phyloP scores from a whole-genome alignment of 2,113 vertebrate species.

The Pomatorhinus ruficollis region DNA sequence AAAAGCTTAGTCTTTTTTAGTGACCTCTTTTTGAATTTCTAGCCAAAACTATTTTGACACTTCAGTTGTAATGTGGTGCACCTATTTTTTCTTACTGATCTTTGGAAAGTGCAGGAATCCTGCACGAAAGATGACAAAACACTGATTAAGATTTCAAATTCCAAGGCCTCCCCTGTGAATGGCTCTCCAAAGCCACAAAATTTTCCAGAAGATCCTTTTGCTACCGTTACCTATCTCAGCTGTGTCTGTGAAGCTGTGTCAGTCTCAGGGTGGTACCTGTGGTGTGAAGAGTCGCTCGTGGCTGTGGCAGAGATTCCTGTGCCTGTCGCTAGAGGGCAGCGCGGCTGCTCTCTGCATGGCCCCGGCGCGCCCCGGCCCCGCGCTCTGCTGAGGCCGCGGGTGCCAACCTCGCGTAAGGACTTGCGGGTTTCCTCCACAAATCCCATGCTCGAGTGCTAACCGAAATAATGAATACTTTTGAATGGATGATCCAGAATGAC shows the following conservation, averaged over 20 bases:
- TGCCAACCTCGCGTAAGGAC: fast-evolving
- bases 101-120: background rate
- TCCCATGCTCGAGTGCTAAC: background rate
- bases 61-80: background rate
- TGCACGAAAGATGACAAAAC: background rate
- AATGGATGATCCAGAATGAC: background rate
- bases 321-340: slow-evolving; percentile 44
- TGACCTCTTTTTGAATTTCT: background rate
- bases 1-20: background rate
- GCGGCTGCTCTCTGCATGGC: background rate
- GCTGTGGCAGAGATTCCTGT: background rate
- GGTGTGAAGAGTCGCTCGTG: fast-evolving
- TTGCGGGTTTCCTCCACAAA: background rate
- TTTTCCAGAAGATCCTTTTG: background rate
- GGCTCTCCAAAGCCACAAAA: background rate
- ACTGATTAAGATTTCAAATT: background rate
- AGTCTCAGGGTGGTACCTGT: fast-evolving
- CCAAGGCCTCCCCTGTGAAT: background rate
- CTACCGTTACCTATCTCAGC: background rate
- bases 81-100: background rate
- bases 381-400: background rate
- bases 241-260: fast-evolving
- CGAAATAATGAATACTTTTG: background rate
- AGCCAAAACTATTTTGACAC: background rate
- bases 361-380: fast-evolving